phyloP scores from a whole-genome alignment of 2,113 vertebrate species.

The Mirza zaza region DNA sequence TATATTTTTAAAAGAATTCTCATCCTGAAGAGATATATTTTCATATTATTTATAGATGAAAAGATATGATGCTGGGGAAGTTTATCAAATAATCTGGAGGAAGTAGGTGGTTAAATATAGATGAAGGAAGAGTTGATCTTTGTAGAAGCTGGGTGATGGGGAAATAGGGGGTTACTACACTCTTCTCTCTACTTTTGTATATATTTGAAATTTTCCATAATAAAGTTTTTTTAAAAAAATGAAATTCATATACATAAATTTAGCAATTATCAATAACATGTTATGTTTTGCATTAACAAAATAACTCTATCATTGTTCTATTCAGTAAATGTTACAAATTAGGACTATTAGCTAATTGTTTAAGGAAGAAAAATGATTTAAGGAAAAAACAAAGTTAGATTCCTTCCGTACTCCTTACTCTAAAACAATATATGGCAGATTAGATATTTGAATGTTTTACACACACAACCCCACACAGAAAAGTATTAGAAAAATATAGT shows the following conservation, averaged over 20 bases:
- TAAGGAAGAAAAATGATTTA: not conserved
- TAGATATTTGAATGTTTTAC: slow-evolving; percentile 17
- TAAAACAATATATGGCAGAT: not conserved
- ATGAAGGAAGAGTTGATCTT: not conserved
- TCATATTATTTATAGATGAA: not conserved
- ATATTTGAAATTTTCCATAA: not conserved
- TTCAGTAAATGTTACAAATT: slow-evolving; percentile 27
- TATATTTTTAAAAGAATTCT: not conserved
- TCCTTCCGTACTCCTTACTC: not conserved
- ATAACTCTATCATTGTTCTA: not conserved
- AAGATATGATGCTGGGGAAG: not conserved
- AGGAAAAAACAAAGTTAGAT: not conserved
- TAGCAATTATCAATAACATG: not conserved
- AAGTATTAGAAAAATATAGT: not conserved
- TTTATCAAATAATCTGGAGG: not conserved
- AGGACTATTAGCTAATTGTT: not conserved
- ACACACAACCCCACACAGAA: not conserved
- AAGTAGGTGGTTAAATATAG: not conserved
- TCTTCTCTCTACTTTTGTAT: not conserved
- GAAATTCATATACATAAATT: not conserved
- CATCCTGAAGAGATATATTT: not conserved
- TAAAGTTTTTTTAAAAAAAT: not conserved
- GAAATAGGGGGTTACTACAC: not conserved
- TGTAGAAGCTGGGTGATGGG: not conserved
- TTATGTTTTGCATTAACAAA: slow-evolving; percentile 12